Conservation (phyloP, 2,888 invertebrate species). For the Orchesellides sinensis region DNA sequence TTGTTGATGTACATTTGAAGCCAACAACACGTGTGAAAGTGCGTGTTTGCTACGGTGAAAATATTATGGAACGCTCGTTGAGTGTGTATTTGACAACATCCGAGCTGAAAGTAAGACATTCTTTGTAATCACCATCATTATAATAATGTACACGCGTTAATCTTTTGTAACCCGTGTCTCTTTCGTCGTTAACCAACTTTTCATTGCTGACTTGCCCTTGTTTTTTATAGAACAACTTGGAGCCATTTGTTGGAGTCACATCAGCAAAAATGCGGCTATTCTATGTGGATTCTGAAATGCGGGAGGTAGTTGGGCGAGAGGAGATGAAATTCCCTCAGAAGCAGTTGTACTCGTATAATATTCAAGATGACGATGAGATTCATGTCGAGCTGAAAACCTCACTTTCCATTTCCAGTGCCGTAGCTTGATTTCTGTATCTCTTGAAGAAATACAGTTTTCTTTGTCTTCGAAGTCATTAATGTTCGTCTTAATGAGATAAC, state of each 20-base stretch:
- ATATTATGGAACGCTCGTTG: conserved; percentile 78
- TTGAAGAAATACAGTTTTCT: too few species aligned
- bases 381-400: conserved; percentile 82
- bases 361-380: conserved; percentile 92
- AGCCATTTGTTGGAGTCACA: conserved; percentile 88
- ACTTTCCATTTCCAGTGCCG: conserved; percentile 1
- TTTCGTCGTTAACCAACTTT: background rate
- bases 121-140: background rate
- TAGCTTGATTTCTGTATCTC: too few species aligned
- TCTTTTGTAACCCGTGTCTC: background rate
- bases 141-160: background rate
- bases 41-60: conserved; percentile 85
- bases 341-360: conserved; percentile 93
- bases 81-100: conserved; percentile 86
- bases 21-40: conserved; percentile 89
- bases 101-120: conserved; percentile 82
- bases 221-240: conserved; percentile 78
- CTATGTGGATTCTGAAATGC: conserved; percentile 87
- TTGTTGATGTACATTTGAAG: conserved; percentile 89
- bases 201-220: background rate
- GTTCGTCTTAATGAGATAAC: background rate
- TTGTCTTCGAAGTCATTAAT: background rate
- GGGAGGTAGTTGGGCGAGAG: conserved; percentile 84
- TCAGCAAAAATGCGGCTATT: conserved; percentile 91
- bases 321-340: conserved; percentile 93